Evolutionary conservation across 2,888 invertebrate genomes (phyloP), one percentile per base, ranked within the genome.

Genomic region (Dichetophora obliterata): DNA sequence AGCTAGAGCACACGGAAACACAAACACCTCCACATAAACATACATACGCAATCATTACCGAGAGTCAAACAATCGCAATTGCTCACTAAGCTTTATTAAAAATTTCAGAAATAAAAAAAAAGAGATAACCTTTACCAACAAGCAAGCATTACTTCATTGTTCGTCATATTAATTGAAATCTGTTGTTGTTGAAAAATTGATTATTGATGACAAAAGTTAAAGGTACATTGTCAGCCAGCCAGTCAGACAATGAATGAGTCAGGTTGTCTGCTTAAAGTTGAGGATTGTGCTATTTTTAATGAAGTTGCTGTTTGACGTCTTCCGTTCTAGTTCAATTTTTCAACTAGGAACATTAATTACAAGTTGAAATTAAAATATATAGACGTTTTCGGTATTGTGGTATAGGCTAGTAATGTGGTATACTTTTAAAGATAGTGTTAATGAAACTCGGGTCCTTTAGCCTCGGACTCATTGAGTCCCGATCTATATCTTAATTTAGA

Each of bases 161-260:
- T 66, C 74, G 65, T 54, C 24, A 27, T 52, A 77, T 79, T 79
- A 80, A 81, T 81, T 81, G 80, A 79, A 77, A 79, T 79, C 78
- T 75, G 76, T 79, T 80, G 80, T 79, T 80, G 43, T 43, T 69
- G 74, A 74, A 65, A 79, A 78, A 78, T 80, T 80, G 79, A 79
- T 79, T 78, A 78, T 80, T 79, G 79, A 77, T 77, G 77, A 75
- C 76, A 79, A 78, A 77, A 78, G 68, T 68, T 50, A n/a, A 63
- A 24, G n/a, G 63, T 9, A 34, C 54, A 19, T 54, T 54, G 54
- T n/a, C 54, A 54, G 34, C 22, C 22, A 5, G n/a, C 34, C 37
- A 54, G 37, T 9, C 22, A 59, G 19, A 9, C 43, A 43, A 43
- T 43, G 14, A 43, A 43, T 43, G 14, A 43, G 11, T 43, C 43